Evolutionary conservation across 1,140 invertebrate species (phyloP), one percentile per base, ranked within the genome.

Genomic region (Hylaeus volcanicus): DNA sequence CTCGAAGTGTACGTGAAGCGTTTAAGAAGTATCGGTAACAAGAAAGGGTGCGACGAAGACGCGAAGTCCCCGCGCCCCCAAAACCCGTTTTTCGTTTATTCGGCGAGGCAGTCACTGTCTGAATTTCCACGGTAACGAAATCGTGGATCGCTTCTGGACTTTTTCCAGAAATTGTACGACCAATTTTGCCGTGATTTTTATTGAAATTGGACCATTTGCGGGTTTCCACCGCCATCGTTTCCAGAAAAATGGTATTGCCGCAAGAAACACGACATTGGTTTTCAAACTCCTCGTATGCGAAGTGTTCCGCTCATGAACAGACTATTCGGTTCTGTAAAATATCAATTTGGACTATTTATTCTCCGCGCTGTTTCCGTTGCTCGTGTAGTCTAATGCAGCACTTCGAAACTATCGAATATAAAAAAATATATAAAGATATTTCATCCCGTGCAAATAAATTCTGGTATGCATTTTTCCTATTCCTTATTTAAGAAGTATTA

Each of bases 21-120:
- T 82, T 81, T 85, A 86, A 86, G 66, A 53, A 85, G 74, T 56
- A 85, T 85, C 81, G 45, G 86, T 77, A 68, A 56, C 64, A 51
- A 71, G 48, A 48, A 71, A 61, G n/a, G 70, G 53, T 14, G 60
- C 12, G n/a, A 60, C 11, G 45, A 71, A 61, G 65, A 80, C 41
- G 64, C 5, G 12, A 74, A 74, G 15, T 58, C n/a, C 39, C 15
- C 26, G 15, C 0, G 26, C 26, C 26, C 26, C 26, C 26, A 26
- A 26, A 26, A 26, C 26, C 26, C 26, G 26, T 26, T 65, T 53
- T 39, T 14, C 70, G 37, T 51, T 43, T 72, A 41, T 51, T 63
- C 61, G 11, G 26, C 4, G 74, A 48, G 48, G 37, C 12, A 74
- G 37, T 45, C 63, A 37, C n/a, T 5, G 51, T 15, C 55, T 15